Conservation (phyloP, 2,888 invertebrate species). For the Stramonita haemastoma region DNA sequence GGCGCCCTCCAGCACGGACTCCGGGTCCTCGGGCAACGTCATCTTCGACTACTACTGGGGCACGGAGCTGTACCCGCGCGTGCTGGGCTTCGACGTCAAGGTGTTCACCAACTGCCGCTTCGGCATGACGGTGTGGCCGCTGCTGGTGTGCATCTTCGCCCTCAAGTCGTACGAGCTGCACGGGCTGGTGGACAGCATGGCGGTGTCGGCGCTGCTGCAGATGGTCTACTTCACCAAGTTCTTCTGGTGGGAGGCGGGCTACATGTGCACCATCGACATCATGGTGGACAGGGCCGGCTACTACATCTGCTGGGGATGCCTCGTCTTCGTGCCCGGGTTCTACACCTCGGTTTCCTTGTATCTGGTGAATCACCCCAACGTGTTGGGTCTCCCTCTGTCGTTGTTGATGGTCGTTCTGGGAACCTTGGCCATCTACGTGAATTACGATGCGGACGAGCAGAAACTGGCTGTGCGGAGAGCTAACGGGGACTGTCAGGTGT, state of each 20-base stretch:
- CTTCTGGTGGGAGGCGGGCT: constrained; percentile 82
- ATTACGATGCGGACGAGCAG: constrained; percentile 80
- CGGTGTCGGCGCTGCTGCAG: constrained; percentile 78
- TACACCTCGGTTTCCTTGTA: constrained; percentile 78
- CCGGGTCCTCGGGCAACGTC: constrained; percentile 75
- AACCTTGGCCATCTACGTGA: constrained; percentile 77
- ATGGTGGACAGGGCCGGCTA: constrained; percentile 80
- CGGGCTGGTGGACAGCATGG: constrained; percentile 76
- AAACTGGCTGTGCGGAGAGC: constrained; percentile 79
- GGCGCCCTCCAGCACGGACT: constrained; percentile 74
- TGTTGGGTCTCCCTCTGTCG: constrained; percentile 67
- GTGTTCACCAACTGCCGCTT: constrained; percentile 79
- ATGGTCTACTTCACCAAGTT: constrained; percentile 81
- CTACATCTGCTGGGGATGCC: constrained; percentile 80
- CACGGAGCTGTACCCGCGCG: constrained; percentile 80
- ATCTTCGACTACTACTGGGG: constrained; percentile 82
- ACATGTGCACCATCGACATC: constrained; percentile 81
- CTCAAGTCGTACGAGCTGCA: constrained; percentile 76
- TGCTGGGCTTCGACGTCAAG: constrained; percentile 78
- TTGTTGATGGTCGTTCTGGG: constrained; percentile 74
- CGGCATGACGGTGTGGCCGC: constrained; percentile 79
- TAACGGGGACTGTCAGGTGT: constrained; percentile 77
- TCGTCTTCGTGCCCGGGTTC: constrained; percentile 78
- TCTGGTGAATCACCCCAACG: constrained; percentile 77
- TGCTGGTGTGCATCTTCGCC: constrained; percentile 76